Evolutionary conservation across 1,140 invertebrate genomes (phyloP).

Genomic region (Marisa cornuarietis): DNA sequence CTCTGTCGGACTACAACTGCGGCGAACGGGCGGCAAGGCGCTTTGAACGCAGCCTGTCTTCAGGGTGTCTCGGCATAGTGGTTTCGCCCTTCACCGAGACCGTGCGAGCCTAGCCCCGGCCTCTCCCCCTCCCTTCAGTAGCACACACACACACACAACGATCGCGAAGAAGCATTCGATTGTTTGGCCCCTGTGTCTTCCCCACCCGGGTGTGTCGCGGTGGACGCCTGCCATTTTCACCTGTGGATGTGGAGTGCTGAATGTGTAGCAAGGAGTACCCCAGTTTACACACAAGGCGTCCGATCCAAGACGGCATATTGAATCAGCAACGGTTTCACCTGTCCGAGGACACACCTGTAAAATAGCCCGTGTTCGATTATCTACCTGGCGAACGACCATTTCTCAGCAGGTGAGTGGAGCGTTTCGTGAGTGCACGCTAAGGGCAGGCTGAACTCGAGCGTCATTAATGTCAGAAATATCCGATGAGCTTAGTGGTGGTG

Average conservation of each 20-base stretch:
- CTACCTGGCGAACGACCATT: neutral
- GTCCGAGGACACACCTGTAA: neutral
- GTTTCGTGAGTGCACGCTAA: neutral
- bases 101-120: neutral
- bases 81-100: neutral
- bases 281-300: neutral
- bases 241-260: neutral
- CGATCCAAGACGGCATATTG: neutral
- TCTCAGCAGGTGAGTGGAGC: neutral
- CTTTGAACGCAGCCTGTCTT: neutral
- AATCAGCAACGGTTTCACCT: neutral
- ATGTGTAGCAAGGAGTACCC: neutral
- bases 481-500: neutral
- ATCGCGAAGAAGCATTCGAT: neutral
- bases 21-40: neutral
- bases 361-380: neutral
- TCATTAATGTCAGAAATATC: neutral
- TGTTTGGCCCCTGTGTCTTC: neutral
- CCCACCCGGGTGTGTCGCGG: slow-evolving; percentile 6
- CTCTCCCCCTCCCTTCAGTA: slow-evolving; percentile 11
- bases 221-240: neutral
- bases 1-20: neutral
- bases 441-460: neutral
- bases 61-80: neutral
- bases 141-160: neutral